These are phyloP conservation scores for Cephus pulcher DNA, from an alignment of 2,888 invertebrate genomes.

Conservation along the genomic window DNA sequence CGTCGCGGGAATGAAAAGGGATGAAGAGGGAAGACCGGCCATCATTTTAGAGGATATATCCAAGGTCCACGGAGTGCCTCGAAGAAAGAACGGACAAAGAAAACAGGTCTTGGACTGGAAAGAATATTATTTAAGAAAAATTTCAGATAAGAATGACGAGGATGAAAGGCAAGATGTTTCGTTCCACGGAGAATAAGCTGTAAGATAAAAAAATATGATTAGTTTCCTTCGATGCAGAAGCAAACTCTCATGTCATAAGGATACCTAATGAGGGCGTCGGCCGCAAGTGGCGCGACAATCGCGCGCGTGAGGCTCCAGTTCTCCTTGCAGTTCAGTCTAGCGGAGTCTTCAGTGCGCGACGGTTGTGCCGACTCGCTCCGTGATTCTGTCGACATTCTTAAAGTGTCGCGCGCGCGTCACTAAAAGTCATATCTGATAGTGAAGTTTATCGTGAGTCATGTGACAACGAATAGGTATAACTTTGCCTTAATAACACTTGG, in stretches of 20 bases:
- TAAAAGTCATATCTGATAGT: conserved; percentile 3
- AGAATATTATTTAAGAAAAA: not conserved
- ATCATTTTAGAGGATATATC: not conserved
- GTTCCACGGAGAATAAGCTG: not conserved
- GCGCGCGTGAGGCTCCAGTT: conserved; percentile 42
- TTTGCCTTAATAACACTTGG: not conserved
- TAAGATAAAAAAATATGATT: not conserved
- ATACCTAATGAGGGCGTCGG: conserved; percentile 22
- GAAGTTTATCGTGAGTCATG: conserved; percentile 13
- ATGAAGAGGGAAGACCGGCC: not conserved
- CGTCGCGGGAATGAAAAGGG: not conserved
- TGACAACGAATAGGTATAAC: conserved; percentile 5
- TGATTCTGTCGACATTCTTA: not conserved
- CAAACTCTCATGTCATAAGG: not conserved
- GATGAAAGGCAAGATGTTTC: not conserved
- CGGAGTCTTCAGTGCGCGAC: conserved; percentile 52
- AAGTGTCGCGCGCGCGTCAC: conserved; percentile 4
- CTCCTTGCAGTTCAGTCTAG: conserved; percentile 53
- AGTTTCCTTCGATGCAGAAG: not conserved
- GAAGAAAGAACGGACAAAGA: not conserved
- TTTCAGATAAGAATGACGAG: not conserved
- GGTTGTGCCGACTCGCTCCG: conserved; percentile 16
- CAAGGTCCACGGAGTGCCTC: not conserved
- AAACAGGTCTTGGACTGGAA: not conserved
- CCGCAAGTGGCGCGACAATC: conserved; percentile 49